Evolutionary conservation across 2,888 invertebrate species (phyloP).

Genomic region (Diadegma fenestrale): DNA sequence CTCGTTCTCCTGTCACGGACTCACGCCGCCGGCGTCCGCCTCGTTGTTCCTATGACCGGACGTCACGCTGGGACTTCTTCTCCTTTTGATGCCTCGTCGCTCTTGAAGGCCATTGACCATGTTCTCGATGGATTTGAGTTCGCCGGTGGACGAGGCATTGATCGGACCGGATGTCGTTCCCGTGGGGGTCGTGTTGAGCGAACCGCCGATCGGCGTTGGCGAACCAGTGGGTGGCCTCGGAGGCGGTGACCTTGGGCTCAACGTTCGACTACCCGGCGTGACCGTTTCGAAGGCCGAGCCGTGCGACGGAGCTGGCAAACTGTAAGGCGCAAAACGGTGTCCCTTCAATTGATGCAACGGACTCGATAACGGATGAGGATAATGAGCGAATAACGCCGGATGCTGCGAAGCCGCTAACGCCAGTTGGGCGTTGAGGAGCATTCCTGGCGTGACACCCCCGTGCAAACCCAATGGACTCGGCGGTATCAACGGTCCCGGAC

Average conservation of each 20-base stretch:
- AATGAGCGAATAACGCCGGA: constrained; percentile 90
- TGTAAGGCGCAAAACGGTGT: constrained; percentile 96
- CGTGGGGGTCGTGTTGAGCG: constrained; percentile 70
- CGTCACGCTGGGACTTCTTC: constrained; percentile 84
- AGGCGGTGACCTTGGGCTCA: constrained; percentile 88
- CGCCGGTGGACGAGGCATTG: constrained; percentile 89
- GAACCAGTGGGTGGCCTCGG: constrained; percentile 87
- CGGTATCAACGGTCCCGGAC: constrained; percentile 89
- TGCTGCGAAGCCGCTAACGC: constrained; percentile 94
- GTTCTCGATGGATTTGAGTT: constrained; percentile 98
- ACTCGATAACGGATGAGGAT: constrained; percentile 89
- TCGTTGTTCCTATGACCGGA: constrained; percentile 80
- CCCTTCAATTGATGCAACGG: constrained; percentile 90
- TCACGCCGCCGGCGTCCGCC: constrained; percentile 81
- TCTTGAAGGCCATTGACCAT: constrained; percentile 98
- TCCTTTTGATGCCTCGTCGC: constrained; percentile 89
- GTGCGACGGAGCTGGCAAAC: constrained; percentile 90
- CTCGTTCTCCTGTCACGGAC: constrained; percentile 84
- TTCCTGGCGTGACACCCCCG: constrained; percentile 92
- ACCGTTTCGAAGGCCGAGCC: constrained; percentile 96
- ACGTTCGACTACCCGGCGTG: constrained; percentile 89
- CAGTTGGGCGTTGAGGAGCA: constrained; percentile 95
- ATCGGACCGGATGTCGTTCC: constrained; percentile 74
- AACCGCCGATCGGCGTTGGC: constrained; percentile 86
- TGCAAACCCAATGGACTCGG: constrained; percentile 89